Conservation (phyloP, 2,888 invertebrate species). For the Apodemia hepburni region DNA sequence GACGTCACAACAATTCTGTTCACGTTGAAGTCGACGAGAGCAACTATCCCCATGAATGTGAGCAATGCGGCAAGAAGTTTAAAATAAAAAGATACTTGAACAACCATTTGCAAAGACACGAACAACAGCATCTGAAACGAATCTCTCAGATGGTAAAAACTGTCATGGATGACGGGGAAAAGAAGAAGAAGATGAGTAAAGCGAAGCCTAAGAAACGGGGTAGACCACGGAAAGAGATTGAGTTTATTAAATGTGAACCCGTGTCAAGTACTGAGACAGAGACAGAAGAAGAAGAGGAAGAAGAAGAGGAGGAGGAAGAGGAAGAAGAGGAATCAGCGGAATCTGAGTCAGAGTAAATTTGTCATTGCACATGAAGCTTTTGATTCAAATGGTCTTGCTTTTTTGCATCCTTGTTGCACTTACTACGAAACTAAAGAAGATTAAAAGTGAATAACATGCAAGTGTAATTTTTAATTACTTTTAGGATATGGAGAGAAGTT, state of each 20-base stretch:
- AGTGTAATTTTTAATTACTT: not conserved
- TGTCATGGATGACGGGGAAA: conserved; percentile 54
- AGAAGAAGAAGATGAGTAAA: conserved; percentile 40
- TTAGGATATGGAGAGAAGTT: not conserved
- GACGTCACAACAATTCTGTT: conserved; percentile 60
- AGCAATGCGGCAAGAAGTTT: conserved; percentile 67
- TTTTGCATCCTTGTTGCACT: conserved; percentile 1
- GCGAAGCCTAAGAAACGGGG: conserved; percentile 40
- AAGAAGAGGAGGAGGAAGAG: conserved; percentile 23
- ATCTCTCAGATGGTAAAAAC: conserved; percentile 71
- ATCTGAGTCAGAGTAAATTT: not conserved
- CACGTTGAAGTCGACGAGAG: conserved; percentile 62
- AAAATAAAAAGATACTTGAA: conserved; percentile 64
- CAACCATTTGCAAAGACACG: conserved; percentile 67
- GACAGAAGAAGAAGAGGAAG: conserved; percentile 35
- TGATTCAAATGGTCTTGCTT: not conserved
- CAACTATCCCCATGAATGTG: conserved; percentile 61
- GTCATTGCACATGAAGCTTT: not conserved
- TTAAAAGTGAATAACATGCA: not conserved
- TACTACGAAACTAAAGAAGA: not conserved
- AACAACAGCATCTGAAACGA: conserved; percentile 65
- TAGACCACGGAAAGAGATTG: conserved; percentile 51
- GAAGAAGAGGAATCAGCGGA: not conserved
- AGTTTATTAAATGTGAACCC: conserved; percentile 71
- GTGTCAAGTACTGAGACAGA: conserved; percentile 57